Conservation (phyloP, 2,888 invertebrate genomes). For the Odiellus spinosus region DNA sequence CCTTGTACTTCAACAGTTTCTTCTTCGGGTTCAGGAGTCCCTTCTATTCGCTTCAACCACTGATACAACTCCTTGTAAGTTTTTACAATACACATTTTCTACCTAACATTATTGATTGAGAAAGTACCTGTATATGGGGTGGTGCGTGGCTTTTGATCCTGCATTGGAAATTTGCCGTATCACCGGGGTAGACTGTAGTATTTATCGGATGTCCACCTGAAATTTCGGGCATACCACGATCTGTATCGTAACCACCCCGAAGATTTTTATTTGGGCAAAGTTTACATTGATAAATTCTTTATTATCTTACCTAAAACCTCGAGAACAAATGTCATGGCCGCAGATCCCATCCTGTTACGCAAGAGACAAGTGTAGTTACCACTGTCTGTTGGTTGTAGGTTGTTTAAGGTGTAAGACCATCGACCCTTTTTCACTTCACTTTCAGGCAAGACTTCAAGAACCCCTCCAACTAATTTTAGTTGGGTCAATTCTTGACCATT, state of each 20-base stretch:
- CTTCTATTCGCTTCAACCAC: too few relatives aligned
- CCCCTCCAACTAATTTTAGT: too few relatives aligned
- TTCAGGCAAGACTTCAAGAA: conserved; percentile 9
- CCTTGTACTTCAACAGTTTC: conserved; percentile 30
- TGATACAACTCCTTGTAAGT: too few relatives aligned
- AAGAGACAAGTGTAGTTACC: conserved; percentile 17
- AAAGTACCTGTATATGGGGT: conserved; percentile 32
- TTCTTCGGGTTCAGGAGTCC: conserved; percentile 20
- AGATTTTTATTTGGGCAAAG: too few relatives aligned
- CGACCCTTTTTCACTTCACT: conserved; percentile 7
- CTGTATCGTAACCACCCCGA: too few relatives aligned
- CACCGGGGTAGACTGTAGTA: conserved; percentile 30
- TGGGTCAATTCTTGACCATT: conserved; percentile 15
- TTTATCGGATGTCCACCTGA: conserved; percentile 31
- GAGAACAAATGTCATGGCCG: conserved; percentile 12
- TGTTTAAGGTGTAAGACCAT: conserved; percentile 12
- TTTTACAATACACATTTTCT: too few relatives aligned
- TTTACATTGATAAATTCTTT: too few relatives aligned
- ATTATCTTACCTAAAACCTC: conserved; percentile 16
- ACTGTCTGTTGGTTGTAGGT: conserved; percentile 15
- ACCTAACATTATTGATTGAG: too few relatives aligned
- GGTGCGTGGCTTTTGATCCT: conserved; percentile 31
- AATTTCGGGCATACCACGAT: conserved; percentile 23
- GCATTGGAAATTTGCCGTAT: conserved; percentile 35
- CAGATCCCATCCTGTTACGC: conserved; percentile 8